phyloP scores from a whole-genome alignment of 1,140 invertebrate species.

The Macrosteles quadrilineatus region DNA sequence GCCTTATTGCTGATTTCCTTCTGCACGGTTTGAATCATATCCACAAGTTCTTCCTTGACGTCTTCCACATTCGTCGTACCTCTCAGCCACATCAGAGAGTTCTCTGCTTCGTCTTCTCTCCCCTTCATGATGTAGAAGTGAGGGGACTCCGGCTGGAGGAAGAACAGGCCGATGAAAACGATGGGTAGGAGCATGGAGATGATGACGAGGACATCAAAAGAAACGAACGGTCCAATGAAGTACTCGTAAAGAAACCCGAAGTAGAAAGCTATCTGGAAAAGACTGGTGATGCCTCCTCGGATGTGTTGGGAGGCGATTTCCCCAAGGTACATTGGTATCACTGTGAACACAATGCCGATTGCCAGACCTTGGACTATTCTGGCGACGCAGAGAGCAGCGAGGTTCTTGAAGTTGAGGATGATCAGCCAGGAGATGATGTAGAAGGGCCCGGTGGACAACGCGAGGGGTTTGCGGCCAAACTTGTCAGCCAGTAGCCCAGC shows the following conservation, averaged over 20 bases:
- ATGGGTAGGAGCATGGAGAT: slow-evolving; percentile 61
- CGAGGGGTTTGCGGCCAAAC: slow-evolving; percentile 71
- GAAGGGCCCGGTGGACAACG: slow-evolving; percentile 67
- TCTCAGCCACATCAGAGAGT: slow-evolving; percentile 66
- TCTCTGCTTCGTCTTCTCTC: slow-evolving; percentile 61
- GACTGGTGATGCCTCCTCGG: slow-evolving; percentile 58
- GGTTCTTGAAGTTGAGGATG: slow-evolving; percentile 62
- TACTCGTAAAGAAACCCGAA: slow-evolving; percentile 78
- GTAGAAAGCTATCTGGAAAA: slow-evolving; percentile 75
- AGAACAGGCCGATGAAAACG: slow-evolving; percentile 64
- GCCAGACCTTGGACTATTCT: slow-evolving; percentile 57
- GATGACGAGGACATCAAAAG: slow-evolving; percentile 67
- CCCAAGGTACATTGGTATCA: slow-evolving; percentile 79
- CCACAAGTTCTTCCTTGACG: slow-evolving; percentile 33
- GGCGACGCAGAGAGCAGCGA: slow-evolving; percentile 43
- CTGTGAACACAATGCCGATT: slow-evolving; percentile 67
- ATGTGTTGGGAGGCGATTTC: slow-evolving; percentile 63
- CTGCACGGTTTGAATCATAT: slow-evolving; percentile 34
- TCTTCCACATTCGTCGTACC: slow-evolving; percentile 40
- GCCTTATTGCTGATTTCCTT: slow-evolving; percentile 28
- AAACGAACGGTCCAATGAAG: slow-evolving; percentile 69
- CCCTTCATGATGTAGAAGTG: slow-evolving; percentile 65
- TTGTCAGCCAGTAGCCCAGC: slow-evolving; percentile 63
- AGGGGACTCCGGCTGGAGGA: slow-evolving; percentile 81
- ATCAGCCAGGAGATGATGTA: slow-evolving; percentile 75